Evolutionary conservation across 2,888 invertebrate genomes (phyloP).

Genomic region (Synanthedon andrenaeformis): DNA sequence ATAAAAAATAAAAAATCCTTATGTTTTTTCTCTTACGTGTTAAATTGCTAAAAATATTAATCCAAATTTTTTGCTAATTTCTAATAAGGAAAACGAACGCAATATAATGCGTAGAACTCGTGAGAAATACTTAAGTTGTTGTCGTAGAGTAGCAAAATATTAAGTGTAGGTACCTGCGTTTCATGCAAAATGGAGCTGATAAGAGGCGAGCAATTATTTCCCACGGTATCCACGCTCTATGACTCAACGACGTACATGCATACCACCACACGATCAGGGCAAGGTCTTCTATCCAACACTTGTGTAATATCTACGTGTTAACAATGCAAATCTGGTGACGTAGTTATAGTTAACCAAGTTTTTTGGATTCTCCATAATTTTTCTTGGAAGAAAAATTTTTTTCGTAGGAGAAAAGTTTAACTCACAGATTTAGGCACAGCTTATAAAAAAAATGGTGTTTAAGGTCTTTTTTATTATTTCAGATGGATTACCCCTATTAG

Average conservation of each 20-base stretch:
- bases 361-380: too few relatives aligned
- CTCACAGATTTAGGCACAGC: too few relatives aligned
- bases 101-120: neutral
- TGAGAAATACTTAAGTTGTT: neutral
- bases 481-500: too few relatives aligned
- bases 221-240: constrained; percentile 46
- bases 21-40: too few relatives aligned
- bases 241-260: constrained; percentile 22
- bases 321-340: constrained; percentile 19
- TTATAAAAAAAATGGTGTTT: too few relatives aligned
- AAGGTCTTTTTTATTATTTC: too few relatives aligned
- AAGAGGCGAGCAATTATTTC: constrained; percentile 21
- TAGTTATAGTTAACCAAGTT: too few relatives aligned
- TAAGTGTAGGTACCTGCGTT: neutral
- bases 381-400: too few relatives aligned
- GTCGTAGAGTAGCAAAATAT: neutral
- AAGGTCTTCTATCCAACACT: constrained; percentile 35
- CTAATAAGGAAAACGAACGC: neutral
- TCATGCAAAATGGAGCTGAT: constrained; percentile 23
- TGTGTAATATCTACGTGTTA: constrained; percentile 47
- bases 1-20: too few relatives aligned
- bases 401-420: too few relatives aligned
- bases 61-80: neutral
- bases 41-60: too few relatives aligned
- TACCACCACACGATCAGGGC: constrained; percentile 21